Conservation (phyloP, 53 echinoderm and acorn worm genomes). For the Astropecten irregularis region DNA sequence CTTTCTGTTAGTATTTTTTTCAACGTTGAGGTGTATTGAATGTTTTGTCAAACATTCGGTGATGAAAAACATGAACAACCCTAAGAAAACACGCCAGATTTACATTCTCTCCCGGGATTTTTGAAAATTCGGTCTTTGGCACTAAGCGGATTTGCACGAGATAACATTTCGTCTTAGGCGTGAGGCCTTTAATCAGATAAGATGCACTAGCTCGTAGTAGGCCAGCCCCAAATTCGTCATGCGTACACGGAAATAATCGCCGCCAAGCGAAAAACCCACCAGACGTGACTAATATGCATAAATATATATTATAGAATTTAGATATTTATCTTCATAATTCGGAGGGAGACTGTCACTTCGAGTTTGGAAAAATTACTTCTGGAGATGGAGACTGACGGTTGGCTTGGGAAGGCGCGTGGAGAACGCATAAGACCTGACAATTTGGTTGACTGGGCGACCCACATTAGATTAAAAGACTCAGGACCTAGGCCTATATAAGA, state of each 20-base stretch:
- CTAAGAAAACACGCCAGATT: no score
- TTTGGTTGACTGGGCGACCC: not conserved
- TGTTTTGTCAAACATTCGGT: no score
- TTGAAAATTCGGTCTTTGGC: not conserved
- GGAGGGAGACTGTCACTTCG: constrained; percentile 38
- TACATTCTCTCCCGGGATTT: no score
- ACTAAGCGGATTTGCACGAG: constrained; percentile 32
- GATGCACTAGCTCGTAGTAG: not conserved
- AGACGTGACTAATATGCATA: constrained; percentile 26
- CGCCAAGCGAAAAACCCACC: not conserved
- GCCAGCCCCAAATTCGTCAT: not conserved
- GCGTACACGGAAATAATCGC: not conserved
- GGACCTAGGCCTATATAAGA: no score
- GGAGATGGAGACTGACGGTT: no score
- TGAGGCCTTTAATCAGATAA: not conserved
- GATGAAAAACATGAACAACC: no score
- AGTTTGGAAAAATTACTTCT: constrained; percentile 10
- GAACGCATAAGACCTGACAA: no score
- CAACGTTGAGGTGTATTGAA: no score
- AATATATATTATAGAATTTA: constrained; percentile 4
- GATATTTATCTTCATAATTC: constrained; percentile 35
- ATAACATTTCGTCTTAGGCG: constrained; percentile 36
- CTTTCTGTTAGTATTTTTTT: no score
- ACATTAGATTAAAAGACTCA: no score
- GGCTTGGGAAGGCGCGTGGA: no score